phyloP scores from a whole-genome alignment of 2,888 invertebrate species.

The Neoaliturus tenellus region DNA sequence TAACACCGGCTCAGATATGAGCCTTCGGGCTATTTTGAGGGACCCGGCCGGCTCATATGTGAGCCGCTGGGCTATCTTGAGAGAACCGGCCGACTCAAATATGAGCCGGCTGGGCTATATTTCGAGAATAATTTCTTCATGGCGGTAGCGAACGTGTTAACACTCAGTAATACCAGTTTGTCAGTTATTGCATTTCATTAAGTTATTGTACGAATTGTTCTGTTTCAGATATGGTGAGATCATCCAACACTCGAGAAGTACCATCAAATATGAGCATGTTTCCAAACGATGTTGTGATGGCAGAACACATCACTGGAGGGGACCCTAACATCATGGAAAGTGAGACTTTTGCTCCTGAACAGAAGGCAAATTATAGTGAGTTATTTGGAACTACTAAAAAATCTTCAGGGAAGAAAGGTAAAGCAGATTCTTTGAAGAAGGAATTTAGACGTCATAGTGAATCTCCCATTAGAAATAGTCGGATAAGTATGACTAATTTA shows the following conservation, averaged over 20 bases:
- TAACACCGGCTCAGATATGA: too few relatives aligned
- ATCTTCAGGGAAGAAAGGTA: slow-evolving; percentile 66
- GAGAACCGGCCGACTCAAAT: too few relatives aligned
- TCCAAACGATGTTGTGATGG: slow-evolving; percentile 84
- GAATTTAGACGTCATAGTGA: slow-evolving; percentile 44
- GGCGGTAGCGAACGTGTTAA: too few relatives aligned
- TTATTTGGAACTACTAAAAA: slow-evolving; percentile 74
- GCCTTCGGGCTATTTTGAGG: too few relatives aligned
- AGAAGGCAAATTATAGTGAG: slow-evolving; percentile 74
- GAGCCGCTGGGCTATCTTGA: too few relatives aligned
- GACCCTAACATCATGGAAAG: slow-evolving; percentile 81
- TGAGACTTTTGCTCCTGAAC: slow-evolving; percentile 75
- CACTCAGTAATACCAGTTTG: too few relatives aligned
- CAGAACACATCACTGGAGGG: slow-evolving; percentile 84
- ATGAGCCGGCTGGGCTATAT: too few relatives aligned
- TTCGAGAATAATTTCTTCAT: too few relatives aligned
- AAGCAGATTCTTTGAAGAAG: slow-evolving; percentile 60
- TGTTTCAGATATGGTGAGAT: slow-evolving; percentile 54
- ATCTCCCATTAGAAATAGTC: slow-evolving; percentile 24
- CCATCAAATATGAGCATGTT: slow-evolving; percentile 84
- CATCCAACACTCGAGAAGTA: slow-evolving; percentile 72
- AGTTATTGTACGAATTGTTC: too few relatives aligned
- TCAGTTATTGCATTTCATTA: too few relatives aligned
- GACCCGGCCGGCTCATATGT: too few relatives aligned
- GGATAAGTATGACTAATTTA: slow-evolving; percentile 40